Conservation (phyloP, 2,888 invertebrate genomes). For the Drosophila buzzatii region DNA sequence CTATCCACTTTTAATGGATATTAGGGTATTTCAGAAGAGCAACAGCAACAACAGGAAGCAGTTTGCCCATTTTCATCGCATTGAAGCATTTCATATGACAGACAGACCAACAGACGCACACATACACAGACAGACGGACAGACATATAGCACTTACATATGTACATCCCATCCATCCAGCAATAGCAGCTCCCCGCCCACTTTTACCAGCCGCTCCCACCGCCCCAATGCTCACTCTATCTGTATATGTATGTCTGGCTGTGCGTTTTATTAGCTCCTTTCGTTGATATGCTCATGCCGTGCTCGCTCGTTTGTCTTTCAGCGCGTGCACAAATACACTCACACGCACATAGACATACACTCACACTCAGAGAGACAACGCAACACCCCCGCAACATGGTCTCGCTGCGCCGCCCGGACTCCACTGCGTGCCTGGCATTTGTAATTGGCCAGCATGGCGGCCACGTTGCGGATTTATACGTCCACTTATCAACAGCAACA, state of each 20-base stretch:
- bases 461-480: conserved; percentile 59
- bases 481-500: conserved; percentile 63
- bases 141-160: conserved; percentile 20
- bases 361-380: conserved; percentile 18
- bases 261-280: conserved; percentile 79
- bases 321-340: conserved; percentile 32
- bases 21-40: conserved; percentile 5
- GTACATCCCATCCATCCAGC: conserved; percentile 19
- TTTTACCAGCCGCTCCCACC: background rate
- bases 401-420: conserved; percentile 67
- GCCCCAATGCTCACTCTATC: conserved; percentile 9
- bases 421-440: conserved; percentile 71
- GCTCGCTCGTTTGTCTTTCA: conserved; percentile 77
- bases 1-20: background rate
- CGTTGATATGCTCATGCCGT: conserved; percentile 78
- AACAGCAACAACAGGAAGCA: conserved; percentile 69
- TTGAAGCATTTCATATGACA: conserved; percentile 75
- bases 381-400: conserved; percentile 32
- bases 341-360: conserved; percentile 27
- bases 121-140: conserved; percentile 48
- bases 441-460: conserved; percentile 52
- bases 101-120: conserved; percentile 44
- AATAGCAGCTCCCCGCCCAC: background rate
- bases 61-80: conserved; percentile 78
- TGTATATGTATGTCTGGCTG: conserved; percentile 45